phyloP scores from a whole-genome alignment of 2,113 vertebrate genomes.

The Antidorcas marsupialis region DNA sequence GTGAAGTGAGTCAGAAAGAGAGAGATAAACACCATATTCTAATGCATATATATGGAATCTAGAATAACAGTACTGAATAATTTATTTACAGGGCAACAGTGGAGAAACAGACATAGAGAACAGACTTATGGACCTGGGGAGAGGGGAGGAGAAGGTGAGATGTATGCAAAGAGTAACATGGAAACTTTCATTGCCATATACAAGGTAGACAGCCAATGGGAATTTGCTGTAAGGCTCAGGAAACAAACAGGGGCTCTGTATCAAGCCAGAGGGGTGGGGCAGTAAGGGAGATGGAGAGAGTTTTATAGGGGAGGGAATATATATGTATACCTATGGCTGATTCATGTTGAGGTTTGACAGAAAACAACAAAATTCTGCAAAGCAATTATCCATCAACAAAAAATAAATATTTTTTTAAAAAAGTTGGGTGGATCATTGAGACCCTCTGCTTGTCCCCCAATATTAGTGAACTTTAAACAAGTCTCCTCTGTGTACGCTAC shows the following conservation, averaged over 20 bases:
- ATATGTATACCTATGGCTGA: not conserved
- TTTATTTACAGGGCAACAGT: not conserved
- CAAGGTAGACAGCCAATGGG: not conserved
- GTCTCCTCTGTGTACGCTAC: not conserved
- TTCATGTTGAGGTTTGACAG: not conserved
- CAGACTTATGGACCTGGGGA: not conserved
- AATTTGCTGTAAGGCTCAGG: not conserved
- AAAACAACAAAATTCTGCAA: not conserved
- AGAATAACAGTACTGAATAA: not conserved
- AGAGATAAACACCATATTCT: not conserved
- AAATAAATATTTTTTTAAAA: not conserved
- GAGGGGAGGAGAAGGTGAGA: not conserved
- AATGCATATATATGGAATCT: not conserved
- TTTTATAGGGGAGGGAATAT: not conserved
- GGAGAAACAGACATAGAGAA: not conserved
- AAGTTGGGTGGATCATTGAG: not conserved
- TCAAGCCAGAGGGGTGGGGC: not conserved
- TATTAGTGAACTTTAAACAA: not conserved
- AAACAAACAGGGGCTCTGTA: not conserved
- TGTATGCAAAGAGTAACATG: not conserved
- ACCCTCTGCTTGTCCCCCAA: not conserved
- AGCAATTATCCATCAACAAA: not conserved
- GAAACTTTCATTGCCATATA: not conserved
- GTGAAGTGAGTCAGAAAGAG: not conserved
- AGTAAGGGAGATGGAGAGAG: not conserved